phyloP scores from a whole-genome alignment of 2,888 invertebrate species.

The Teleiodes luculella region DNA sequence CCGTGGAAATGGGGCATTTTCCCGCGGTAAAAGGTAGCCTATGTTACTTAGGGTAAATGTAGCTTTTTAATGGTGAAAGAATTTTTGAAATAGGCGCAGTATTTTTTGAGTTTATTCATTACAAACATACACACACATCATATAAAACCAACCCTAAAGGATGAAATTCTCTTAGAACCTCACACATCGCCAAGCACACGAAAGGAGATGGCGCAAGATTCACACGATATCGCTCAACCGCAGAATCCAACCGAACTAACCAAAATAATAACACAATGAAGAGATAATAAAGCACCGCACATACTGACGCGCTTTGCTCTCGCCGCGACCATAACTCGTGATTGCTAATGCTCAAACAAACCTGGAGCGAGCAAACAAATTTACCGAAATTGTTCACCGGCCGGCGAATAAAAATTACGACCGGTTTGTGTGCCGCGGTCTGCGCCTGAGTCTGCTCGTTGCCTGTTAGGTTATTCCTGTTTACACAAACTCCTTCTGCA shows the following conservation, averaged over 20 bases:
- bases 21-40: too few relatives aligned
- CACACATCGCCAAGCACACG: neutral
- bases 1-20: too few relatives aligned
- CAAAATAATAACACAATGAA: conserved; percentile 3
- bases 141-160: too few relatives aligned
- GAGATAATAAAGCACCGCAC: conserved; percentile 6
- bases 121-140: too few relatives aligned
- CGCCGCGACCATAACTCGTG: conserved; percentile 55
- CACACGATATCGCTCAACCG: neutral
- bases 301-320: conserved; percentile 3
- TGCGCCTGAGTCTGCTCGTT: conserved; percentile 28
- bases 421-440: conserved; percentile 54
- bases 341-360: conserved; percentile 65
- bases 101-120: too few relatives aligned
- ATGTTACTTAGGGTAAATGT: too few relatives aligned
- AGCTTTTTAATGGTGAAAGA: too few relatives aligned
- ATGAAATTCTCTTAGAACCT: too few relatives aligned
- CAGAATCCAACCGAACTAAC: neutral
- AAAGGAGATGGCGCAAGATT: neutral
- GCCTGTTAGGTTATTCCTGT: conserved; percentile 22
- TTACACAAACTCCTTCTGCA: neutral
- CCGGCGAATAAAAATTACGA: conserved; percentile 61
- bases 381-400: conserved; percentile 68
- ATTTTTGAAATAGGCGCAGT: too few relatives aligned
- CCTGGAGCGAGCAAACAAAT: conserved; percentile 70